These are phyloP conservation scores for Acrocephalus kingi DNA, from an alignment of 2,113 vertebrate genomes.

Conservation along the genomic window DNA sequence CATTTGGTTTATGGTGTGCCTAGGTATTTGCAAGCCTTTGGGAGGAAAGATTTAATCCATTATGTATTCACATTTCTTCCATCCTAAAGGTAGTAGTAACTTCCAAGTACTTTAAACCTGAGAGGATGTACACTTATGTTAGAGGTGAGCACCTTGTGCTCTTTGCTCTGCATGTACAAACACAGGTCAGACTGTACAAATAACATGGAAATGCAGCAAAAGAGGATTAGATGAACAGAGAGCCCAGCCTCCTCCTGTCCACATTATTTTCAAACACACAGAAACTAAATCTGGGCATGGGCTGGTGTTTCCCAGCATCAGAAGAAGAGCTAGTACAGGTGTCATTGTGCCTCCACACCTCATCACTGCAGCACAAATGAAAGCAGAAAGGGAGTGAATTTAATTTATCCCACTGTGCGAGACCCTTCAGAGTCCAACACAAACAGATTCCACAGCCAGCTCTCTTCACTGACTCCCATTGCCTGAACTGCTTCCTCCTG, in stretches of 20 bases:
- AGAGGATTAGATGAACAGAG: background rate
- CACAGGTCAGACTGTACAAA: background rate
- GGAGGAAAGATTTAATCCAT: background rate
- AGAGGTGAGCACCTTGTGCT: background rate
- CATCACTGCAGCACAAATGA: background rate
- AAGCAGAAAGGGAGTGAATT: background rate
- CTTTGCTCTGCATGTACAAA: background rate
- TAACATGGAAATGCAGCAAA: background rate
- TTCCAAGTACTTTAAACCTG: background rate
- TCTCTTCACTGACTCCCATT: background rate
- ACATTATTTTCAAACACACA: background rate
- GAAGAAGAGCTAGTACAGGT: background rate
- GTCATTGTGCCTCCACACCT: background rate
- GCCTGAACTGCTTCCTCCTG: background rate
- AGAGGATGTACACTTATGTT: background rate
- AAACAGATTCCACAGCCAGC: background rate
- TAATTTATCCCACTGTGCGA: background rate
- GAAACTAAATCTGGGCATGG: background rate
- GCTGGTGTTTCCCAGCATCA: background rate
- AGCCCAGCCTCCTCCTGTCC: background rate
- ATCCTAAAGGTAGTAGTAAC: background rate
- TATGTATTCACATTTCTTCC: background rate
- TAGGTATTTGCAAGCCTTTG: background rate
- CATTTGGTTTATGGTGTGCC: background rate
- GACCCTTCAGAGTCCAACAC: background rate